phyloP scores from a whole-genome alignment of 23 tunicate genomes.

The Styela plicata region DNA sequence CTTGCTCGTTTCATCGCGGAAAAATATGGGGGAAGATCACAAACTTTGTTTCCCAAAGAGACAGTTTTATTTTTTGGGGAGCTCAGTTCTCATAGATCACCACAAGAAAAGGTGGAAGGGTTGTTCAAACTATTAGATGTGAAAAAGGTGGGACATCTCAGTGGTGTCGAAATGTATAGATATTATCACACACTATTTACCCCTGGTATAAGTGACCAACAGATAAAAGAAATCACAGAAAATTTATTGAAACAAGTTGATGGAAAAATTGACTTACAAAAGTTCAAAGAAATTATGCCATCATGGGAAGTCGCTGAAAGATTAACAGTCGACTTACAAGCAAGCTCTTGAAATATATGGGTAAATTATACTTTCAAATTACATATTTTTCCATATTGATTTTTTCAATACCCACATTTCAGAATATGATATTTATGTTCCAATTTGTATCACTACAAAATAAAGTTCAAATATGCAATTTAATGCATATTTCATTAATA shows the following conservation, averaged over 20 bases:
- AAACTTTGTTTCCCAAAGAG: constrained; percentile 57
- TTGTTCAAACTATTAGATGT: constrained; percentile 62
- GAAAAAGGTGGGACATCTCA: constrained; percentile 45
- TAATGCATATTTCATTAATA: too few relatives aligned
- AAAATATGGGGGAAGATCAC: constrained; percentile 59
- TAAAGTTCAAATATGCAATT: too few relatives aligned
- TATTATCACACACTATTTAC: constrained; percentile 62
- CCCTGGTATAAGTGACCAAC: constrained; percentile 56
- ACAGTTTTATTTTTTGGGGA: constrained; percentile 61
- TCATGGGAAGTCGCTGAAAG: constrained; percentile 77
- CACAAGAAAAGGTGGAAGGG: constrained; percentile 61
- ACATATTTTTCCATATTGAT: too few relatives aligned
- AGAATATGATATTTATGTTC: too few relatives aligned
- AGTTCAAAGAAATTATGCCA: constrained; percentile 52
- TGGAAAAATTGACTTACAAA: constrained; percentile 42
- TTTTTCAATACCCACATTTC: too few relatives aligned
- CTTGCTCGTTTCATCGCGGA: constrained; percentile 59
- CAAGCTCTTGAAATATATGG: too few relatives aligned
- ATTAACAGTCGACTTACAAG: constrained; percentile 76
- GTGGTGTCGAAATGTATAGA: constrained; percentile 79
- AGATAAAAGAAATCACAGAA: constrained; percentile 64
- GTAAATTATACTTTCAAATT: too few relatives aligned
- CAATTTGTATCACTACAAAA: too few relatives aligned
- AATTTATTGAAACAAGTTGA: constrained; percentile 44
- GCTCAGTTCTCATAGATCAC: constrained; percentile 37